A percentile compares a stretch with the other conserved stretches of the same genome.
Conservation (phyloP, 2,797 vertebrate genomes). For the Alosa sapidissima region DNA sequence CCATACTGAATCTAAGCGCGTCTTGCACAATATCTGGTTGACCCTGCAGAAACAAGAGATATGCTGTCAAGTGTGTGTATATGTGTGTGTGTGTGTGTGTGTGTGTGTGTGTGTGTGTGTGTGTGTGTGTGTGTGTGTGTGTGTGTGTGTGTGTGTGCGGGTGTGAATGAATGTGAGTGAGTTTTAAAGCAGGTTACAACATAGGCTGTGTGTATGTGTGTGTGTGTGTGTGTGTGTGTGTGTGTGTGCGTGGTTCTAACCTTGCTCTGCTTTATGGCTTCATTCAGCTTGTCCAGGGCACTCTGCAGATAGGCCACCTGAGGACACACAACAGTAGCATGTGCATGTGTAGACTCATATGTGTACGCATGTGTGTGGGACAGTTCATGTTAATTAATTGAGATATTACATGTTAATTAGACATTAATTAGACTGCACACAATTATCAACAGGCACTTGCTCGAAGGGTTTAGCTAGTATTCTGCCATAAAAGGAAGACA, state of each 20-base stretch:
- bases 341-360: too few relatives aligned
- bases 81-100: constrained; percentile 2
- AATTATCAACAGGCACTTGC: too few relatives aligned
- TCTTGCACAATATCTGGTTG: constrained; percentile 81
- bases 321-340: neutral
- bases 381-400: too few relatives aligned
- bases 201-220: too few relatives aligned
- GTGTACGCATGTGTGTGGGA: too few relatives aligned
- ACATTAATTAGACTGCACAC: too few relatives aligned
- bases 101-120: neutral
- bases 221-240: neutral
- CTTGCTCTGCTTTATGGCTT: constrained; percentile 84
- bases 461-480: too few relatives aligned
- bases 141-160: neutral
- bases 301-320: constrained; percentile 85
- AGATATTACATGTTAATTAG: too few relatives aligned
- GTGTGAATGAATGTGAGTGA: neutral
- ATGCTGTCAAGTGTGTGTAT: neutral
- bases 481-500: too few relatives aligned
- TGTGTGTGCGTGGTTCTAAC: constrained; percentile 52
- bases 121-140: neutral
- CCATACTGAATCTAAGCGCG: constrained; percentile 82
- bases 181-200: too few relatives aligned
- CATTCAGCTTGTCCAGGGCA: constrained; percentile 80
- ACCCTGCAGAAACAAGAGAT: constrained; percentile 62